Conservation (phyloP, 2,113 vertebrate genomes). For the Rostratula benghalensis region DNA sequence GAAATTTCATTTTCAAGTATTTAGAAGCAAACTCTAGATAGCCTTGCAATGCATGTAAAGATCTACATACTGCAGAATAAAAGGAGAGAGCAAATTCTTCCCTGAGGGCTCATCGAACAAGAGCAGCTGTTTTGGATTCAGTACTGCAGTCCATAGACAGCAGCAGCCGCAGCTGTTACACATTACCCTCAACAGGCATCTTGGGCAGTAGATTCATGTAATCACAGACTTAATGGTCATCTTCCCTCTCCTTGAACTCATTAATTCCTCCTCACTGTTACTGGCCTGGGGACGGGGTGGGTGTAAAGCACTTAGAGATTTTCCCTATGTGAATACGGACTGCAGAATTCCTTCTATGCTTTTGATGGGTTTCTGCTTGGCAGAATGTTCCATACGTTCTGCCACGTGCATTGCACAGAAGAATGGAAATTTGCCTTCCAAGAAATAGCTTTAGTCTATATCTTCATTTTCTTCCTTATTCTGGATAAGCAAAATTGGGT, state of each 20-base stretch:
- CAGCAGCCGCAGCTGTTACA: neutral
- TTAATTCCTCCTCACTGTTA: neutral
- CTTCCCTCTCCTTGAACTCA: neutral
- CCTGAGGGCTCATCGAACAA: neutral
- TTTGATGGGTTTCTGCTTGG: neutral
- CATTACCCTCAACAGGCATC: neutral
- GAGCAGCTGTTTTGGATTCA: slow-evolving; percentile 4
- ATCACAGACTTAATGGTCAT: neutral
- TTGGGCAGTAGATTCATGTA: neutral
- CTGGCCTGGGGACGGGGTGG: neutral
- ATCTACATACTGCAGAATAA: neutral
- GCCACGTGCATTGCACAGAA: neutral
- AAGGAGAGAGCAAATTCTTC: slow-evolving; percentile 7
- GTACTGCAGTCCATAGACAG: neutral
- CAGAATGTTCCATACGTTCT: neutral
- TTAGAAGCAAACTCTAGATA: neutral
- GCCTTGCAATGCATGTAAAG: neutral
- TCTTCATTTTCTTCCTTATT: neutral
- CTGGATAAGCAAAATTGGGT: neutral
- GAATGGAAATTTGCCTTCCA: neutral
- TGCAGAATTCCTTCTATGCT: neutral
- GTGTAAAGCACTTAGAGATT: neutral
- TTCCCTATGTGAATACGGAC: neutral
- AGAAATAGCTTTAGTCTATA: neutral
- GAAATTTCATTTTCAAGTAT: neutral